These are phyloP conservation scores for Phenacoccus solenopsis DNA, from an alignment of 1,140 invertebrate genomes.

Conservation along the genomic window DNA sequence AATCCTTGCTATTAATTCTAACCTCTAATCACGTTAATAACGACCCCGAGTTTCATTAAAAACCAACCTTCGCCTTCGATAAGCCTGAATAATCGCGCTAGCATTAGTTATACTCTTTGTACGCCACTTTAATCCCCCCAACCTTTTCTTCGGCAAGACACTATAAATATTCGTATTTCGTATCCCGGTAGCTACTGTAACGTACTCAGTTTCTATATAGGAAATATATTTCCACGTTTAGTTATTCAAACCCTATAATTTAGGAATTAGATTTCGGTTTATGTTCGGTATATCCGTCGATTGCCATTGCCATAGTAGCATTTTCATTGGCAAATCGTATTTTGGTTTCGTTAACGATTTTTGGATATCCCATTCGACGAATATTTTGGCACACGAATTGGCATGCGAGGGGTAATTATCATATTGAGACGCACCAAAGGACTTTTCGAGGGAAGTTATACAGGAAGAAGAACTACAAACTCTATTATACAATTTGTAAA, in stretches of 20 bases:
- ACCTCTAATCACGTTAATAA: constrained; percentile 18
- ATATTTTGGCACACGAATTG: no score
- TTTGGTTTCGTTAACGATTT: no score
- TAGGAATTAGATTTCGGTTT: not conserved
- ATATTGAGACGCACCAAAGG: no score
- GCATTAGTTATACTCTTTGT: constrained; percentile 7
- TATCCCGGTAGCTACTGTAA: not conserved
- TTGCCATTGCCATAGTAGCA: no score
- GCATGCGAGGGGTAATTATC: no score
- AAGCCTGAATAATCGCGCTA: constrained; percentile 13
- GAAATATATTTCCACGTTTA: not conserved
- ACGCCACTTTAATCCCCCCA: constrained; percentile 5
- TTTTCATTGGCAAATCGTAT: not conserved
- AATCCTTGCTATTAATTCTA: constrained; percentile 10
- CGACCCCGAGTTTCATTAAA: constrained; percentile 14
- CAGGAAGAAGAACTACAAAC: no score
- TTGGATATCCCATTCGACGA: no score
- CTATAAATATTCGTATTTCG: constrained; percentile 9
- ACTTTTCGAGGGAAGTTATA: no score
- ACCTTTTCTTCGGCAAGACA: not conserved
- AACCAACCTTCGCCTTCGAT: constrained; percentile 5
- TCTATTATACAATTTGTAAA: no score
- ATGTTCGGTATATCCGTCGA: not conserved
- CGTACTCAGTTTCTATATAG: not conserved
- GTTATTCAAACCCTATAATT: not conserved